phyloP scores from a whole-genome alignment of 2,113 vertebrate species.

The Elgaria multicarinata region DNA sequence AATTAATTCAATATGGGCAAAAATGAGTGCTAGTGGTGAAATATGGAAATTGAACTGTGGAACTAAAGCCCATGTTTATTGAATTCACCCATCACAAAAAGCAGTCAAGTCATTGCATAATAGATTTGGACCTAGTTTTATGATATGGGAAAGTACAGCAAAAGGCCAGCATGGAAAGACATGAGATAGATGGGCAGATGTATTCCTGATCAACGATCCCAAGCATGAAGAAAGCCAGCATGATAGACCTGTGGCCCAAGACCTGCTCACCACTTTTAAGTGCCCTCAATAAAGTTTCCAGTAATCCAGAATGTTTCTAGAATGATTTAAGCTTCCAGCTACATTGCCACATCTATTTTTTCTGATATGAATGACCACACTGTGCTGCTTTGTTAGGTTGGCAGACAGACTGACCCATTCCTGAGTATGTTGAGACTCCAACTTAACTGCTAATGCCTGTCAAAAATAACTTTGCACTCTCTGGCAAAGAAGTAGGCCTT shows the following conservation, averaged over 20 bases:
- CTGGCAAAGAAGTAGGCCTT: neutral
- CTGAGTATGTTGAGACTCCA: neutral
- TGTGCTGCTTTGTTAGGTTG: neutral
- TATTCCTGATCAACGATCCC: constrained; percentile 33
- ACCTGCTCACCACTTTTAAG: constrained; percentile 28
- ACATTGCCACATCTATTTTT: constrained; percentile 1
- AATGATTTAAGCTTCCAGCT: constrained; percentile 20
- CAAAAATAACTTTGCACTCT: neutral
- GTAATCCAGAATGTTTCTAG: no score
- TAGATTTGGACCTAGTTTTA: neutral
- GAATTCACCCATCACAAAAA: neutral
- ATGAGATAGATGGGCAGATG: neutral
- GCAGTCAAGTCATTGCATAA: neutral
- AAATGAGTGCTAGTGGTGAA: neutral
- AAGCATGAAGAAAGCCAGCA: constrained; percentile 5
- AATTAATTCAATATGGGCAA: neutral
- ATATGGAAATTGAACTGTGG: neutral
- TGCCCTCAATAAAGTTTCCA: constrained; percentile 31
- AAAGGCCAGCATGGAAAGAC: constrained; percentile 43
- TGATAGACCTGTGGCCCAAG: constrained; percentile 19
- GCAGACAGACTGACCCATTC: neutral
- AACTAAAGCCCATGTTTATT: neutral
- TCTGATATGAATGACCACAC: neutral
- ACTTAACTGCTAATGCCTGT: neutral
- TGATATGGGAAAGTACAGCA: constrained; percentile 45